phyloP scores from a whole-genome alignment of 2,113 vertebrate genomes.

The Struthidea cinerea region DNA sequence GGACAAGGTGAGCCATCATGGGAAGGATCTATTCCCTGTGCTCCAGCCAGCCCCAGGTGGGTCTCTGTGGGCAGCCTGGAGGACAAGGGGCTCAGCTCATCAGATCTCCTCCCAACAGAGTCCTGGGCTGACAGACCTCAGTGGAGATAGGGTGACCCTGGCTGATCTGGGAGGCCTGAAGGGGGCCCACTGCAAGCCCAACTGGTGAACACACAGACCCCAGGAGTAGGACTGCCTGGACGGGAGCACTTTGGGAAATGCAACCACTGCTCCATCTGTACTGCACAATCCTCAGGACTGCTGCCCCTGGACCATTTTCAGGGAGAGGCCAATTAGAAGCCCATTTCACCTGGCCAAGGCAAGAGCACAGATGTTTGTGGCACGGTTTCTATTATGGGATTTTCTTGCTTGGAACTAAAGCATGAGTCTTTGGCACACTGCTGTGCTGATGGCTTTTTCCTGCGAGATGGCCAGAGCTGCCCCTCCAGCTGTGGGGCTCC shows the following conservation, averaged over 20 bases:
- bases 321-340: background rate
- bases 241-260: accelerated
- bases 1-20: background rate
- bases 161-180: background rate
- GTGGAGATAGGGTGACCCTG: background rate
- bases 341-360: background rate
- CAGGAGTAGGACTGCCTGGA: background rate
- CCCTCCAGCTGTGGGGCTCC: background rate
- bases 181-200: background rate
- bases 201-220: background rate
- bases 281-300: background rate
- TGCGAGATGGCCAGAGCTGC: background rate
- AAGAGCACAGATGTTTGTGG: background rate
- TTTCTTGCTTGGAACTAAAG: background rate
- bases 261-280: background rate
- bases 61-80: background rate
- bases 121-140: background rate
- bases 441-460: background rate
- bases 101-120: background rate
- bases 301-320: background rate
- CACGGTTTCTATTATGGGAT: background rate
- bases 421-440: background rate
- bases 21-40: background rate
- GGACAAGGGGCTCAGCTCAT: background rate
- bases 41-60: background rate